Evolutionary conservation across 2,888 invertebrate genomes (phyloP).

Genomic region (Drosophila anceps): DNA sequence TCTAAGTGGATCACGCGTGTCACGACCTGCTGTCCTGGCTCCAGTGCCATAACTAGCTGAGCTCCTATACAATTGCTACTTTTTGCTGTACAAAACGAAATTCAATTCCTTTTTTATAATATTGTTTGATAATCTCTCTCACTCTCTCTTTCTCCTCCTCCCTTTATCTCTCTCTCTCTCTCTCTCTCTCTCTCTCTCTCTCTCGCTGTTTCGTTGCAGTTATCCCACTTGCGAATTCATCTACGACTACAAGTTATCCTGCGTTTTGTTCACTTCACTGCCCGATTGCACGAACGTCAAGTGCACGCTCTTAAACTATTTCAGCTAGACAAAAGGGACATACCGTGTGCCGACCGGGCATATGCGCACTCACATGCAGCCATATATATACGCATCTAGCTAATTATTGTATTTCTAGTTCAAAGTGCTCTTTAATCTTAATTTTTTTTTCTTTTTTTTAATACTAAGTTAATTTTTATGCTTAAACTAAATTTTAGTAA

Average conservation of each 20-base stretch:
- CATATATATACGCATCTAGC: conserved; percentile 10
- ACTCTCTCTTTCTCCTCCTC: not conserved
- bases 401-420: conserved; percentile 39
- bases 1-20: no score
- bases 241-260: conserved; percentile 84
- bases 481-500: conserved; percentile 34
- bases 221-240: conserved; percentile 84
- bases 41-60: not conserved
- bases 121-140: not conserved
- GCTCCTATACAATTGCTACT: conserved; percentile 2
- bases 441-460: conserved; percentile 22
- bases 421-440: conserved; percentile 14
- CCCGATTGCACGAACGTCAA: conserved; percentile 84
- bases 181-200: not conserved
- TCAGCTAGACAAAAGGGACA: conserved; percentile 61
- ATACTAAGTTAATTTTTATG: conserved; percentile 38
- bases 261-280: conserved; percentile 85
- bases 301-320: conserved; percentile 84
- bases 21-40: not conserved
- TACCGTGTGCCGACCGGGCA: conserved; percentile 8
- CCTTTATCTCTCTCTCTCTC: not conserved
- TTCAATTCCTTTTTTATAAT: conserved; percentile 14
- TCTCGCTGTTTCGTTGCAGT: conserved; percentile 56
- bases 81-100: conserved; percentile 3
- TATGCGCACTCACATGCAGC: conserved; percentile 3